Evolutionary conservation across 2,888 invertebrate genomes (phyloP), one percentile per base, ranked within the genome.

Genomic region (Eupithecia vulgata): DNA sequence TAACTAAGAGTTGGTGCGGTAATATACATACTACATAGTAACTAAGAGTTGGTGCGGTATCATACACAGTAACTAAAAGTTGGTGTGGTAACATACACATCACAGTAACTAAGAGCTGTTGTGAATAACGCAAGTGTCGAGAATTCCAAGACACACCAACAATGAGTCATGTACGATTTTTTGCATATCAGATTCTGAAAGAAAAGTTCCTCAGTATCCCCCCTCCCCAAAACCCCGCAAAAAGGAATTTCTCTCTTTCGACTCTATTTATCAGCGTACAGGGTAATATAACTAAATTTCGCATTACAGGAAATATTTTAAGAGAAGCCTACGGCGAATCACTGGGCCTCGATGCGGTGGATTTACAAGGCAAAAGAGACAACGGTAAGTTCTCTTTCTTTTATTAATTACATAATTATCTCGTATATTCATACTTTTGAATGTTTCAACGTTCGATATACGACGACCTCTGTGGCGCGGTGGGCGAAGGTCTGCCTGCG

Each of bases 251-350:
- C 17, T 17, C 40, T 40, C 13, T 12, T 45, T 17, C 6, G 17
- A 45, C 45, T 45, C 45, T 45, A 17, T 45, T 45, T 45, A 45
- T 6, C 45, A 45, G 45, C 45, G 17, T 17, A 45, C 17, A 45
- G 6, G 6, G 17, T 42, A n/a, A n/a, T 10, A 48, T 6, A 48
- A 40, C 12, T 25, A 64, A 59, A 8, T 37, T 67, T 34, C 12
- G 61, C 70, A 52, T 88, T 88, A 64, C 84, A 94, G 94, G 94
- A 70, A 92, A 90, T 59, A 91, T 94, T 73, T 77, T 94, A 52
- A 87, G 84, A 59, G 92, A 93, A 65, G 93, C 94, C 0, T 94
- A 94, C 74, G 88, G 86, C 0, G 92, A 91, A 6, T 90, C 91
- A 76, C 80, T 94, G 34, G 90, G 88, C 7, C 57, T 90, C 25